Evolutionary conservation across 2,888 invertebrate genomes (phyloP), one percentile per base, ranked within the genome.

Genomic region (Electrophaes corylata): DNA sequence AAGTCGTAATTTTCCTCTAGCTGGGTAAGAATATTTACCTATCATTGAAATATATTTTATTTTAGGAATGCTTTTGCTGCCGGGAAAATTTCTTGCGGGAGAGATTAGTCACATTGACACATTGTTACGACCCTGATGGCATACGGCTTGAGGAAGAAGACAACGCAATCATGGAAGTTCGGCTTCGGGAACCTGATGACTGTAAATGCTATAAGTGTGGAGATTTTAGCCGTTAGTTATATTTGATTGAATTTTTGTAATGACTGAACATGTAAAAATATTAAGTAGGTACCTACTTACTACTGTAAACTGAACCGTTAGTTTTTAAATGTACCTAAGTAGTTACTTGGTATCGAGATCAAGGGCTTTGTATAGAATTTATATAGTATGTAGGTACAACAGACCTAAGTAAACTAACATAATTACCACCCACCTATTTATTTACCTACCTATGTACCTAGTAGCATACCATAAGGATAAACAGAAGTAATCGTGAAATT

Each of bases 141-240:
- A 88, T 96, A 19, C 93, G 96, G 65, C 86, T 98, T 49, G 94
- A 93, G 50, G 93, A 94, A 8, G 94, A 94, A 69, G 95, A 95
- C 29, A 88, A 93, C 70, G 95, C 95, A 37, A 91, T 94, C 10
- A 96, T 98, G 96, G 96, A 96, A 74, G 94, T 98, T 39, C 95
- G 95, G 71, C 91, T 98, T 57, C 93, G 95, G 59, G 98, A 98
- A 83, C 98, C 98, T 0, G 95, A 95, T 29, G 96, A 97, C 73
- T 98, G 98, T 88, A 96, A 96, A 86, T 98, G 98, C 82, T 96
- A 94, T 84, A 97, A 97, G 85, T 98, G 98, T 80, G 97, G 97
- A 59, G 96, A 97, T 77, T 96, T 94, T 76, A 95, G 95, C 55
- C 94, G 96, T 90, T 95, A 94, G 50, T 19, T n/a, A 39, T 37